phyloP scores from a whole-genome alignment of 2,888 invertebrate genomes.

The Folsomia manolachei region DNA sequence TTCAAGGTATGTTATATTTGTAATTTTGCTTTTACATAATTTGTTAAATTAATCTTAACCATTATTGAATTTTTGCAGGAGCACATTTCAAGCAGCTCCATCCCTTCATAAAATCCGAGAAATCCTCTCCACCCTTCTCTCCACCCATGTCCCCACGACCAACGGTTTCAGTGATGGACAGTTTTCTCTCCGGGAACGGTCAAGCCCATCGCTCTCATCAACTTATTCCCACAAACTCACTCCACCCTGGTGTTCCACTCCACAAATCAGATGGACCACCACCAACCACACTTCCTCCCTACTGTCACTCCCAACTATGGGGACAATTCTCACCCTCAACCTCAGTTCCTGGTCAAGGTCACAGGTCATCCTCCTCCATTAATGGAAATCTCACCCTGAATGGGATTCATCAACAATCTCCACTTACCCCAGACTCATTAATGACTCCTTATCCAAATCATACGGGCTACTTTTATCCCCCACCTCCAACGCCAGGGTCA shows the following conservation, averaged over 20 bases:
- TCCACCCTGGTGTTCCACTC: not conserved
- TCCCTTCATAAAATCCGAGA: not conserved
- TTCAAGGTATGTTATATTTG: no score
- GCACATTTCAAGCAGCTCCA: not conserved
- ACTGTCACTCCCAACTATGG: not conserved
- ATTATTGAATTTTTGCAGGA: not conserved
- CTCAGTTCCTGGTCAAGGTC: no score
- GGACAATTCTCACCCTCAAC: not conserved
- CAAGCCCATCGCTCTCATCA: not conserved
- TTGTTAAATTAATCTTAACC: not conserved
- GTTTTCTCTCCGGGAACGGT: not conserved
- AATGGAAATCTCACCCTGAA: not conserved
- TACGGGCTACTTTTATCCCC: not conserved
- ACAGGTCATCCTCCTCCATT: not conserved
- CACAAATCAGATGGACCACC: no score
- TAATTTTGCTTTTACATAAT: no score
- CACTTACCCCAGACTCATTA: not conserved
- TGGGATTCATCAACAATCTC: not conserved
- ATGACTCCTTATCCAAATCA: not conserved
- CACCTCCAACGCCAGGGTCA: not conserved
- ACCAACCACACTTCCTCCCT: not conserved
- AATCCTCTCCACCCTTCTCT: not conserved
- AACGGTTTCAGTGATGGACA: not conserved
- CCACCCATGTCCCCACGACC: not conserved
- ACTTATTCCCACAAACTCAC: not conserved